Evolutionary conservation across 92 coral and sea anemone species (phyloP).

Genomic region (Montipora capitata): DNA sequence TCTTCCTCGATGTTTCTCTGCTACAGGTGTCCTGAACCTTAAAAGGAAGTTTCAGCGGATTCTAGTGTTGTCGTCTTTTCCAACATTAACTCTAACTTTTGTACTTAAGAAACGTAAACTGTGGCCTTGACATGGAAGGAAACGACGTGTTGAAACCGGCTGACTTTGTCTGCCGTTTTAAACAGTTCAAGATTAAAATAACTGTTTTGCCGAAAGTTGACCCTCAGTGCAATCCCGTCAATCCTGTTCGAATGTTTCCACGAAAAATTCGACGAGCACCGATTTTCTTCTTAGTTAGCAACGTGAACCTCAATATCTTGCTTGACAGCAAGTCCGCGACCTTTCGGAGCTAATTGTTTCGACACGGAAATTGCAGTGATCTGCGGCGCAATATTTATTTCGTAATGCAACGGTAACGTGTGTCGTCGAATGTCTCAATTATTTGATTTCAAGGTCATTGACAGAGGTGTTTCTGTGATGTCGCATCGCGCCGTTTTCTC

Average conservation of each 20-base stretch:
- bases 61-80: not conserved
- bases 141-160: too few species aligned
- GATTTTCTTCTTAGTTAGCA: not conserved
- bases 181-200: not conserved
- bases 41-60: not conserved
- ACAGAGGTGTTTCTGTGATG: constrained; percentile 3
- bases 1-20: not conserved
- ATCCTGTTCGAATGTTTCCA: too few species aligned
- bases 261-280: not conserved
- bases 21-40: not conserved
- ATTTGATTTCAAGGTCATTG: constrained; percentile 35
- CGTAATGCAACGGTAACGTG: not conserved
- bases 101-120: too few species aligned
- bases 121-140: too few species aligned
- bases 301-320: not conserved
- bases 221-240: not conserved
- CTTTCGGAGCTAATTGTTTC: constrained; percentile 40
- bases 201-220: not conserved
- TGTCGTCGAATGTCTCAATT: constrained; percentile 1
- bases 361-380: constrained; percentile 49
- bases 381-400: constrained; percentile 19
- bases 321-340: not conserved
- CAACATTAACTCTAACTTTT: too few species aligned
- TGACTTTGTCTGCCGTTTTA: not conserved
- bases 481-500: constrained; percentile 38